Evolutionary conservation across 2,888 invertebrate genomes (phyloP).

Genomic region (Drosophila trichaetosa): DNA sequence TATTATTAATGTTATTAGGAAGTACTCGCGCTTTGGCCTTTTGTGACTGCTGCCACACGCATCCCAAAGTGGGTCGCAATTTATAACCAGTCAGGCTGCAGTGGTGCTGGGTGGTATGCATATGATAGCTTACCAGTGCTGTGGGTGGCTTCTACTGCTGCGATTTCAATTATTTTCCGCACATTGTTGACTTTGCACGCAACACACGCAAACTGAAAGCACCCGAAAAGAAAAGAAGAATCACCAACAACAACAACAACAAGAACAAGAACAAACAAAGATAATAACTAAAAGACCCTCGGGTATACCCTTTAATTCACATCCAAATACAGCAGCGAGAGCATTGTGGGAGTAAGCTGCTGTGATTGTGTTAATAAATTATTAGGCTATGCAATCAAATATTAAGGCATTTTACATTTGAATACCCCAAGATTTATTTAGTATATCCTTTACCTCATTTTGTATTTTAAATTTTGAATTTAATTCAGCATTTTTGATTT

Average conservation of each 20-base stretch:
- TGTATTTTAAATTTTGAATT: neutral
- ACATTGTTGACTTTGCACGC: slow-evolving; percentile 61
- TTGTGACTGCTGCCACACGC: slow-evolving; percentile 21
- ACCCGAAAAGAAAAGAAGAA: neutral
- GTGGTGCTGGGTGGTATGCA: neutral
- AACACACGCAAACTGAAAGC: slow-evolving; percentile 54
- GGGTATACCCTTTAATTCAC: slow-evolving; percentile 5
- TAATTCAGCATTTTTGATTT: neutral
- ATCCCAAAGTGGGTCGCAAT: slow-evolving; percentile 17
- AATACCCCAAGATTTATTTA: neutral
- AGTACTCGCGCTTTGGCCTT: neutral
- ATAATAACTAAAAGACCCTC: neutral
- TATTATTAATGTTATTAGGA: slow-evolving; percentile 9
- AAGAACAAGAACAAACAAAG: neutral
- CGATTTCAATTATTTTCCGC: slow-evolving; percentile 71
- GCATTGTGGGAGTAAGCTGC: neutral
- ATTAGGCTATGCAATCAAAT: neutral
- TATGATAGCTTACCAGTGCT: slow-evolving; percentile 11
- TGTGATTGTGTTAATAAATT: neutral
- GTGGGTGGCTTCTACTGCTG: slow-evolving; percentile 45
- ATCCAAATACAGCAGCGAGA: neutral
- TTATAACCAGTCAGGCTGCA: neutral
- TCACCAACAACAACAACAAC: no score
- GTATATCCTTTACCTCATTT: neutral
- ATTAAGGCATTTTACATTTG: neutral